Percentiles rank a stretch among this genome's conserved stretches.
These are phyloP conservation scores for Terebella lapidaria DNA, from an alignment of 2,888 invertebrate species.

Conservation along the genomic window DNA sequence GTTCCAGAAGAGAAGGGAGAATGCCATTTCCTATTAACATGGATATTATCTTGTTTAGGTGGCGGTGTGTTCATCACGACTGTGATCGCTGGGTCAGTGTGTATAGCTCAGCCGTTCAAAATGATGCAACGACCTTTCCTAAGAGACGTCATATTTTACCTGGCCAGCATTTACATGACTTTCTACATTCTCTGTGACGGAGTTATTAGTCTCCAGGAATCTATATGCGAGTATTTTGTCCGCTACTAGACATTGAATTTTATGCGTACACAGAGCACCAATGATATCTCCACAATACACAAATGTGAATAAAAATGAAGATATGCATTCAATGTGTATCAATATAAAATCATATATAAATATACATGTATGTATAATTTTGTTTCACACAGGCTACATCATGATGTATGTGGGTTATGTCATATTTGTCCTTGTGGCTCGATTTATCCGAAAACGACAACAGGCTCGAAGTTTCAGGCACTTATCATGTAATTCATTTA, in stretches of 20 bases:
- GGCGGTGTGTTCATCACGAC: constrained; percentile 63
- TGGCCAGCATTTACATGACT: constrained; percentile 57
- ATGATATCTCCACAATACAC: too few relatives aligned
- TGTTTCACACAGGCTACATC: neutral
- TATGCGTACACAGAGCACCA: neutral
- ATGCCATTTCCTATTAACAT: too few relatives aligned
- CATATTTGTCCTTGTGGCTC: neutral
- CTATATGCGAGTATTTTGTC: constrained; percentile 46
- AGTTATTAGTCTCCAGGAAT: constrained; percentile 56
- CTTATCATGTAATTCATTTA: too few relatives aligned
- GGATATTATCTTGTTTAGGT: constrained; percentile 46
- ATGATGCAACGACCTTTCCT: constrained; percentile 57
- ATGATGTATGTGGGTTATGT: neutral
- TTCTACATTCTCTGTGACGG: constrained; percentile 56
- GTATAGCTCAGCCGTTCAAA: constrained; percentile 59
- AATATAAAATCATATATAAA: too few relatives aligned
- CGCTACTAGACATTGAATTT: neutral
- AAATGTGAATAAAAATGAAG: too few relatives aligned
- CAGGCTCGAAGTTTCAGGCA: too few relatives aligned
- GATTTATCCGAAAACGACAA: neutral
- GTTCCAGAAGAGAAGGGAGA: too few relatives aligned
- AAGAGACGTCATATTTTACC: constrained; percentile 58
- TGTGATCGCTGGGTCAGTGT: constrained; percentile 60
- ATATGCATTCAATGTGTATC: too few relatives aligned
- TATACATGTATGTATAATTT: too few relatives aligned